These are phyloP conservation scores for Euphydryas editha DNA, from an alignment of 2,888 invertebrate species.

Conservation along the genomic window DNA sequence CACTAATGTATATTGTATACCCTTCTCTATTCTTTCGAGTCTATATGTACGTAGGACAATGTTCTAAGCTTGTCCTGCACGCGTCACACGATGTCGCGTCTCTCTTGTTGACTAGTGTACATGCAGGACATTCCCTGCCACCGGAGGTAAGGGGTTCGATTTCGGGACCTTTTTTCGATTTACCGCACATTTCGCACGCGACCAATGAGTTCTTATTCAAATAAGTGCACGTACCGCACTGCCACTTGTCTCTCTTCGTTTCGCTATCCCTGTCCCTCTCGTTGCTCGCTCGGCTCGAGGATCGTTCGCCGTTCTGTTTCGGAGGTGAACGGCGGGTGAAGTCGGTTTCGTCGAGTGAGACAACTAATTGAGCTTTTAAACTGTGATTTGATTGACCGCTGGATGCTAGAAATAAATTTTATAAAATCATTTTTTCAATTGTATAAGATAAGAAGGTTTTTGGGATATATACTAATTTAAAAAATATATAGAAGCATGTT, in stretches of 20 bases:
- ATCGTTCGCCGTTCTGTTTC: constrained; percentile 49
- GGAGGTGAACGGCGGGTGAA: constrained; percentile 54
- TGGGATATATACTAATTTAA: not conserved
- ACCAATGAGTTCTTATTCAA: constrained; percentile 80
- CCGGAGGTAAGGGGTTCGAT: constrained; percentile 87
- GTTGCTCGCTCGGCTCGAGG: constrained; percentile 45
- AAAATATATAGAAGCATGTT: too few species aligned
- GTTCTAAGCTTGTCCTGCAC: constrained; percentile 86
- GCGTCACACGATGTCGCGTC: constrained; percentile 86
- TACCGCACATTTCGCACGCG: constrained; percentile 91
- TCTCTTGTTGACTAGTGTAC: constrained; percentile 89
- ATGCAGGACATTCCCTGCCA: constrained; percentile 88
- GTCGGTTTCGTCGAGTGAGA: constrained; percentile 74
- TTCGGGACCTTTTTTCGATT: constrained; percentile 84
- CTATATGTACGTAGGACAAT: constrained; percentile 90
- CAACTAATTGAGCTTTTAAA: constrained; percentile 72
- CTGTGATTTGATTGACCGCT: constrained; percentile 61
- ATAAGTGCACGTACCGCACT: constrained; percentile 89
- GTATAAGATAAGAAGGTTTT: not conserved
- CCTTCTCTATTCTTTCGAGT: not conserved
- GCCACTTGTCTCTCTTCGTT: constrained; percentile 79
- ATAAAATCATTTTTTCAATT: not conserved
- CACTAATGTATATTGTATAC: too few species aligned
- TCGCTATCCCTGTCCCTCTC: constrained; percentile 38
- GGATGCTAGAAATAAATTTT: constrained; percentile 44